Conservation (phyloP, 2,888 invertebrate species). For the Macrophya alboannulata region DNA sequence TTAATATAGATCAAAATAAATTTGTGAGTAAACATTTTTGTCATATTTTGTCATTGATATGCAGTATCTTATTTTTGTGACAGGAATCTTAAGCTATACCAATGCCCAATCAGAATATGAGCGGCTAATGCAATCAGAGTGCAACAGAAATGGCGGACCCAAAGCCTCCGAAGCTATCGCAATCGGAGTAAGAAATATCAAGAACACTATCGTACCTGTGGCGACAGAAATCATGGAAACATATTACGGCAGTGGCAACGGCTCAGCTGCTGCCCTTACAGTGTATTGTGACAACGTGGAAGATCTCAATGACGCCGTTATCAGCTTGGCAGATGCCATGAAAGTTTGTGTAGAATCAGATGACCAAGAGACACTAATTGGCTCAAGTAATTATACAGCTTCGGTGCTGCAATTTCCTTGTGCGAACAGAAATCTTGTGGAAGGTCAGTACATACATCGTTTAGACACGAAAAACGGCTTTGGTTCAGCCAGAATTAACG, state of each 20-base stretch:
- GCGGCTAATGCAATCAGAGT: background rate
- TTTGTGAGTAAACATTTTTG: background rate
- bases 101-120: background rate
- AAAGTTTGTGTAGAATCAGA: background rate
- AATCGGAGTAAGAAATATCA: too few species aligned
- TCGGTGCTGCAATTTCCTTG: background rate
- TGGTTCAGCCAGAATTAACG: background rate
- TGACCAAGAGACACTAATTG: too few species aligned
- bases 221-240: too few species aligned
- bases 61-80: background rate
- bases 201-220: too few species aligned
- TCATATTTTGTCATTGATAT: background rate
- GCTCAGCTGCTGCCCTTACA: background rate
- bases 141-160: constrained; percentile 15
- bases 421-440: background rate
- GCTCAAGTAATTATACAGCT: background rate
- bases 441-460: background rate
- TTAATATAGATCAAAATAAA: background rate
- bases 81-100: background rate
- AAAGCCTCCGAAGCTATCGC: background rate
- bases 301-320: background rate
- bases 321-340: background rate
- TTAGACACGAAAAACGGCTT: background rate
- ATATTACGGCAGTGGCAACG: too few species aligned
- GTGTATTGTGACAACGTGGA: background rate